Evolutionary conservation across 2,888 invertebrate genomes (phyloP).

Genomic region (Copidosoma aretas): DNA sequence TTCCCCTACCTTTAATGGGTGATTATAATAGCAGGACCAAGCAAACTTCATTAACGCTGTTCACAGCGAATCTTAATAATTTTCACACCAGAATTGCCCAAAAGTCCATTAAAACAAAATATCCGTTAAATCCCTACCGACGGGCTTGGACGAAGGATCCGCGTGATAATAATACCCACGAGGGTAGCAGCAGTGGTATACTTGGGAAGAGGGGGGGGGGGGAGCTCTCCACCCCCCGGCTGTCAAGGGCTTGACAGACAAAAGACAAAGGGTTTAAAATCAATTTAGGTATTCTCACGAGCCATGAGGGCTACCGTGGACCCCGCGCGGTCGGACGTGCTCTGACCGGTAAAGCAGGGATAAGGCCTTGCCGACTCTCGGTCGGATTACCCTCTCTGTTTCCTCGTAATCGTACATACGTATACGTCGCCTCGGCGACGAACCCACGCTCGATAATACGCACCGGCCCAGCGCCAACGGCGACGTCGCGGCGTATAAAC

Average conservation of each 20-base stretch:
- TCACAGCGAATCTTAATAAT: no score
- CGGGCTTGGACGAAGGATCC: not conserved
- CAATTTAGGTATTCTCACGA: conserved; percentile 39
- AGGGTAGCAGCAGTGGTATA: not conserved
- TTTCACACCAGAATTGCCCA: no score
- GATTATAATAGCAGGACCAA: no score
- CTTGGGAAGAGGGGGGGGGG: not conserved
- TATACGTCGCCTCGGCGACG: not conserved
- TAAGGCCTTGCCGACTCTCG: conserved; percentile 50
- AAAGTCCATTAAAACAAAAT: not conserved
- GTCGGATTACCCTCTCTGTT: conserved; percentile 45
- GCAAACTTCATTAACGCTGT: not conserved
- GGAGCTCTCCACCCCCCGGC: not conserved
- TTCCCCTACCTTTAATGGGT: no score
- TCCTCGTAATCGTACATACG: not conserved
- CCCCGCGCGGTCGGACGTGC: conserved; percentile 38
- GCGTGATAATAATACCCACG: not conserved
- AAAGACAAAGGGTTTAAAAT: conserved; percentile 37
- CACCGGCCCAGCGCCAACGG: not conserved
- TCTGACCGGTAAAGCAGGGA: conserved; percentile 49
- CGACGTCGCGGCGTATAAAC: conserved; percentile 48
- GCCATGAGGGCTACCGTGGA: not conserved
- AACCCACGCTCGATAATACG: conserved; percentile 9
- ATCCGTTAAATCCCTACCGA: not conserved
- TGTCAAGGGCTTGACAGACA: not conserved